Evolutionary conservation across 2,888 invertebrate species (phyloP).

Genomic region (Nomada lathburiana): DNA sequence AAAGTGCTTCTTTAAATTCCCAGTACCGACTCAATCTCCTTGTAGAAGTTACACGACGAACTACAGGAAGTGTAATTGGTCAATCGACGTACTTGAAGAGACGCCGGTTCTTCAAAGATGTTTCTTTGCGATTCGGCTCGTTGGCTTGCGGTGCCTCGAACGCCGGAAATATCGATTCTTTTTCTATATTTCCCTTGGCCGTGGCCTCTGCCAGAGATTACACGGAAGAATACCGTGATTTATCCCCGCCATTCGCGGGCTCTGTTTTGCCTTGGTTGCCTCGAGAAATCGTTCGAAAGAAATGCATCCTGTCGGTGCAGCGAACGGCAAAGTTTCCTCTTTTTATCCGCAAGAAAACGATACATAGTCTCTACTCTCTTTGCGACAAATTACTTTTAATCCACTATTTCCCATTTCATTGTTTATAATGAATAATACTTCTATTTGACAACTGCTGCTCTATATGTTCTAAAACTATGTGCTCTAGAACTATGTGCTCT

Average conservation of each 20-base stretch:
- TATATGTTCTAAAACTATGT: no score
- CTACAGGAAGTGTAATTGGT: not conserved
- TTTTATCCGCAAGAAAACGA: not conserved
- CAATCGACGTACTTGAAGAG: not conserved
- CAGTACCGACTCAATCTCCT: not conserved
- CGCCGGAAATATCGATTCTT: slow-evolving; percentile 21
- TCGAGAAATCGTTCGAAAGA: not conserved
- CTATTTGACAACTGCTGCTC: no score
- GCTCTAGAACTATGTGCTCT: no score
- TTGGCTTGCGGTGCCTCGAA: slow-evolving; percentile 2
- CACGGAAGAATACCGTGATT: slow-evolving; percentile 7
- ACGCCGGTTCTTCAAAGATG: not conserved
- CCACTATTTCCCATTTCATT: not conserved
- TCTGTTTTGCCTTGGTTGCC: not conserved
- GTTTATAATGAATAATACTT: no score
- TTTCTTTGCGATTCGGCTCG: slow-evolving; percentile 12
- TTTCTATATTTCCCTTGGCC: slow-evolving; percentile 17
- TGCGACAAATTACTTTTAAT: not conserved
- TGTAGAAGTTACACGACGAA: not conserved
- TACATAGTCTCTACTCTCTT: not conserved
- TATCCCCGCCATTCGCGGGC: no score
- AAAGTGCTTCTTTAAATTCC: not conserved
- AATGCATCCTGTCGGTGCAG: slow-evolving; percentile 11
- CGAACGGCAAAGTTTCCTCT: slow-evolving; percentile 11
- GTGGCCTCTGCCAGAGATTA: slow-evolving; percentile 4